Conservation (phyloP, 2,797 vertebrate species). For the Enteromius anoplus region DNA sequence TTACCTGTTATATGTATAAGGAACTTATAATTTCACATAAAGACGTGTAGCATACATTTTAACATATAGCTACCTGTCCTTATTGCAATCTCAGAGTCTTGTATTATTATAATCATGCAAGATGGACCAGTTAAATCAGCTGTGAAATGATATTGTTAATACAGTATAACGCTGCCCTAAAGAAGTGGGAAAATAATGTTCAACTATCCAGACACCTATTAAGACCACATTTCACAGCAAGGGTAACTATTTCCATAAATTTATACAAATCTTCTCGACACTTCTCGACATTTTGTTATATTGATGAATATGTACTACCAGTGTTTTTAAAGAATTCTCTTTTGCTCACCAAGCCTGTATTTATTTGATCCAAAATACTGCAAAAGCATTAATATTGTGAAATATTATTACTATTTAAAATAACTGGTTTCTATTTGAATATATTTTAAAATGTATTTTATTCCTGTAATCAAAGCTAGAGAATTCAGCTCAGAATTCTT, state of each 20-base stretch:
- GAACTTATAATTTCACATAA: neutral
- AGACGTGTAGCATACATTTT: neutral
- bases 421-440: neutral
- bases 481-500: too few relatives aligned
- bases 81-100: neutral
- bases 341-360: neutral
- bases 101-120: neutral
- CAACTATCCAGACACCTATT: neutral
- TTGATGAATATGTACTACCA: neutral
- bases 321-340: neutral
- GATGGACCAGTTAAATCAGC: neutral
- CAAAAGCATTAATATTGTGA: neutral
- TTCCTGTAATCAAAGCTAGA: neutral
- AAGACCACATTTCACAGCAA: neutral
- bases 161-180: neutral
- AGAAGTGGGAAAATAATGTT: neutral
- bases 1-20: neutral
- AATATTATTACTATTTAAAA: neutral
- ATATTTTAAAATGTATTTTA: neutral
- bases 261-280: constrained; percentile 11
- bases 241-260: neutral
- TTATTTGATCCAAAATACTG: neutral
- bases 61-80: neutral
- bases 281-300: neutral
- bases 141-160: neutral